A percentile compares a stretch with the other conserved stretches of the same genome.
Conservation (phyloP, 1,140 invertebrate species). For the Trichoplusia ni region DNA sequence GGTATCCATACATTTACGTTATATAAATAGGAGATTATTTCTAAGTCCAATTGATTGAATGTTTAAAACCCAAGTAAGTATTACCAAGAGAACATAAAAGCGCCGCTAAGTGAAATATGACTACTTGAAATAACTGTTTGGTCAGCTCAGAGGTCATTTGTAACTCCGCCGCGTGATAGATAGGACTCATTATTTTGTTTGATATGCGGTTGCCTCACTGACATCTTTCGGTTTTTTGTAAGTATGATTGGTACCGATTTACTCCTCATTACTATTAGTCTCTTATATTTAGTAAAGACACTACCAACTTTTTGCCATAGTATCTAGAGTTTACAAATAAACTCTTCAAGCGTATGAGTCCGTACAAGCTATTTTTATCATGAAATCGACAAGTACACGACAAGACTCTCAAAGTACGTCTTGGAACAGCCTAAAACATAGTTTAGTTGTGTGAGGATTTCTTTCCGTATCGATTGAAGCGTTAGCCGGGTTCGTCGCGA, state of each 20-base stretch:
- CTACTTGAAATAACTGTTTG: neutral
- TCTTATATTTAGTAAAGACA: no score
- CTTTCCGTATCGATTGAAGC: slow-evolving; percentile 62
- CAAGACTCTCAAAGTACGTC: slow-evolving; percentile 25
- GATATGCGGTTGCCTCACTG: no score
- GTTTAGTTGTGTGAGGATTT: slow-evolving; percentile 48
- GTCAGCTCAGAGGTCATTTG: no score
- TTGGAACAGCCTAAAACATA: slow-evolving; percentile 45
- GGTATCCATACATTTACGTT: neutral
- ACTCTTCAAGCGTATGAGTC: neutral
- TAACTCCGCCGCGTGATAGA: no score
- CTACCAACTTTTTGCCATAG: no score
- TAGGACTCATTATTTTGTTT: no score
- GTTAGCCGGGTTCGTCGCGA: slow-evolving; percentile 24
- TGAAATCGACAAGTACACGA: neutral
- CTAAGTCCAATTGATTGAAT: neutral
- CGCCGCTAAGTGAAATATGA: neutral
- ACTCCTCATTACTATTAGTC: no score
- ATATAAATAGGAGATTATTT: neutral
- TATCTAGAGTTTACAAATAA: no score
- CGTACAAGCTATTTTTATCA: neutral
- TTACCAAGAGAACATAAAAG: no score
- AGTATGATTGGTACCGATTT: no score
- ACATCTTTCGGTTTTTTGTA: no score
- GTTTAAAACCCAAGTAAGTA: neutral